Evolutionary conservation across 2,113 vertebrate species (phyloP).

Genomic region (Bambusicola thoracicus): DNA sequence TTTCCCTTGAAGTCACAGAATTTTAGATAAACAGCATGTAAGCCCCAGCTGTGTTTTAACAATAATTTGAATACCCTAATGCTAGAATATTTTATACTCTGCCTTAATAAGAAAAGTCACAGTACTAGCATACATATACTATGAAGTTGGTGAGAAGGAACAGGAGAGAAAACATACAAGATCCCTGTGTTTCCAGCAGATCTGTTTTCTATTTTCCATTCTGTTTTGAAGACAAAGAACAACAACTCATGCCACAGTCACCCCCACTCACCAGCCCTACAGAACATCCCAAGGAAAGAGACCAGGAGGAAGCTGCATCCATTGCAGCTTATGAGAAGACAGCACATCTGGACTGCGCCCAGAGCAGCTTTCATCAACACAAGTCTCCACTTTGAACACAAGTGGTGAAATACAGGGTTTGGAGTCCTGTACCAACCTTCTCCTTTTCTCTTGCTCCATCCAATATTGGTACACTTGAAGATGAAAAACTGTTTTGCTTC

Average conservation of each 20-base stretch:
- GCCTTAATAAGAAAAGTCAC: background rate
- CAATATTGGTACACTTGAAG: background rate
- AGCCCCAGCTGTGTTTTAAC: background rate
- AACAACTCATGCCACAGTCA: background rate
- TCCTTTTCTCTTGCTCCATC: background rate
- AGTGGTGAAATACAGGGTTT: background rate
- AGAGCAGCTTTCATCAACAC: background rate
- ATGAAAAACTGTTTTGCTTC: background rate
- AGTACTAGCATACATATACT: rapidly evolving
- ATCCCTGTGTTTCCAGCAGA: background rate
- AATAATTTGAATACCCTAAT: background rate
- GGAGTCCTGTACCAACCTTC: background rate
- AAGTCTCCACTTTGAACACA: background rate
- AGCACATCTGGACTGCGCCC: background rate
- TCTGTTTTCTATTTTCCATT: background rate
- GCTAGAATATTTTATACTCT: background rate
- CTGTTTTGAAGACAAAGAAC: background rate
- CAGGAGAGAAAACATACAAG: background rate
- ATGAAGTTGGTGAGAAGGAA: background rate
- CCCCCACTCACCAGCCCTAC: background rate
- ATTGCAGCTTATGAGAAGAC: background rate
- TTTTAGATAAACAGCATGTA: background rate
- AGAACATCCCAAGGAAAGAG: background rate
- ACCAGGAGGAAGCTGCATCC: background rate
- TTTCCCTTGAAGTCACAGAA: background rate